phyloP scores from a whole-genome alignment of 2,113 vertebrate genomes.

The Herpetotheres cachinnans region DNA sequence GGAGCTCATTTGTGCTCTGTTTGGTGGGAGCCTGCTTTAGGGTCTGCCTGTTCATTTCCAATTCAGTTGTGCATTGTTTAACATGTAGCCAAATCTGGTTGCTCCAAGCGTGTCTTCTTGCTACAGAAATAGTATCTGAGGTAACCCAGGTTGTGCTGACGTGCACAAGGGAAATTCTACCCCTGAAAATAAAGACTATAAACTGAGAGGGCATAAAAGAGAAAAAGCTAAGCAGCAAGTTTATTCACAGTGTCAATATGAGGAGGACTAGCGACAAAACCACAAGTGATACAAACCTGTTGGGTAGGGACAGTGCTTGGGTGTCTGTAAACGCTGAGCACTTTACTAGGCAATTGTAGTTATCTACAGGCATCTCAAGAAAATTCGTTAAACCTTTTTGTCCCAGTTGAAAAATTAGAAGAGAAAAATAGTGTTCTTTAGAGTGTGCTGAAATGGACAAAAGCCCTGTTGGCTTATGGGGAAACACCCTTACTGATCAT shows the following conservation, averaged over 20 bases:
- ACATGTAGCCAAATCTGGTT: background rate
- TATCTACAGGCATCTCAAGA: background rate
- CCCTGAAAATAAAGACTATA: background rate
- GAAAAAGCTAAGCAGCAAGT: background rate
- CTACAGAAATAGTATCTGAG: background rate
- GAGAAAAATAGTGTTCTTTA: background rate
- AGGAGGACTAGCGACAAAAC: background rate
- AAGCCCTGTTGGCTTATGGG: background rate
- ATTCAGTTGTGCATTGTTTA: background rate
- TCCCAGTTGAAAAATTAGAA: background rate
- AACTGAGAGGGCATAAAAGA: background rate
- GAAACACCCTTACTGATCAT: background rate
- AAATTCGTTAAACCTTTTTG: background rate
- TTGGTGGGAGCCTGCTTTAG: background rate
- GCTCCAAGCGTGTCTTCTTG: background rate
- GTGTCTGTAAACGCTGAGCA: background rate
- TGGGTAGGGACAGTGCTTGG: background rate
- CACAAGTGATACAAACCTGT: background rate
- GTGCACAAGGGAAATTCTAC: background rate
- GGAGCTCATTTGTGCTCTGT: background rate
- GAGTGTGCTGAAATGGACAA: background rate
- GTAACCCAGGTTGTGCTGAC: background rate
- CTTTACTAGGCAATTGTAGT: background rate
- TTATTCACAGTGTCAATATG: background rate
- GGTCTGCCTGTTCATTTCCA: accelerated